Evolutionary conservation across 1,140 invertebrate species (phyloP).

Genomic region (Ips nitidus): DNA sequence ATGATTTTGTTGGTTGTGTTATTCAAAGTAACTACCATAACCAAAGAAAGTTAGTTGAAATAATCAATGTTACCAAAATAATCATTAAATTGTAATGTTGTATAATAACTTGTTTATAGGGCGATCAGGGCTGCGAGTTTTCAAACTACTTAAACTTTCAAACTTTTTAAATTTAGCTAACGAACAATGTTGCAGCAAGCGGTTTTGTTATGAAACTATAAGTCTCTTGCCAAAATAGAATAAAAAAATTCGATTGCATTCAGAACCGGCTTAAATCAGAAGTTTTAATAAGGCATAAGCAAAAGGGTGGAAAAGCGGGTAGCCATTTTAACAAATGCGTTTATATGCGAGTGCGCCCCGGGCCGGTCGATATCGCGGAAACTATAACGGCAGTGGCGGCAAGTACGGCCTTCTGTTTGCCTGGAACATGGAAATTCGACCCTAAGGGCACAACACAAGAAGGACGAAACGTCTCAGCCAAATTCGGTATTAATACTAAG

Average conservation of each 20-base stretch:
- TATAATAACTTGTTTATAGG: too few relatives aligned
- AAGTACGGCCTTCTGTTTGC: constrained; percentile 38
- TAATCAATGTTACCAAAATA: too few relatives aligned
- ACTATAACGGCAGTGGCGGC: constrained; percentile 42
- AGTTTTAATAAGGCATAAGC: constrained; percentile 10
- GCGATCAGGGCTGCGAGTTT: too few relatives aligned
- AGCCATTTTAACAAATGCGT: constrained; percentile 42
- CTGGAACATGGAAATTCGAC: constrained; percentile 39
- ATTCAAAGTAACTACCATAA: too few relatives aligned
- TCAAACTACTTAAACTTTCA: too few relatives aligned
- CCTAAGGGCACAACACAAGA: constrained; percentile 23
- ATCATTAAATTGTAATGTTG: too few relatives aligned
- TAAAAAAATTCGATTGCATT: not conserved
- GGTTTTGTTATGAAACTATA: too few relatives aligned
- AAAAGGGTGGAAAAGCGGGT: constrained; percentile 31
- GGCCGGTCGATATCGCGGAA: constrained; percentile 43
- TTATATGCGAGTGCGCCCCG: constrained; percentile 37
- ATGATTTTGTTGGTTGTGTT: too few relatives aligned
- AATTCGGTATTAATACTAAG: constrained; percentile 28
- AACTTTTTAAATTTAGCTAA: too few relatives aligned
- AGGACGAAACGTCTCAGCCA: constrained; percentile 26
- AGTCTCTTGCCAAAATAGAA: not conserved
- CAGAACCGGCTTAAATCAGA: constrained; percentile 5
- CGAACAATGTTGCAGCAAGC: too few relatives aligned
- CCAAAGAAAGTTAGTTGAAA: too few relatives aligned